A percentile compares a stretch with the other conserved stretches of the same genome.
phyloP scores from a whole-genome alignment of 2,113 vertebrate species.

The Cyphotilapia sp. region DNA sequence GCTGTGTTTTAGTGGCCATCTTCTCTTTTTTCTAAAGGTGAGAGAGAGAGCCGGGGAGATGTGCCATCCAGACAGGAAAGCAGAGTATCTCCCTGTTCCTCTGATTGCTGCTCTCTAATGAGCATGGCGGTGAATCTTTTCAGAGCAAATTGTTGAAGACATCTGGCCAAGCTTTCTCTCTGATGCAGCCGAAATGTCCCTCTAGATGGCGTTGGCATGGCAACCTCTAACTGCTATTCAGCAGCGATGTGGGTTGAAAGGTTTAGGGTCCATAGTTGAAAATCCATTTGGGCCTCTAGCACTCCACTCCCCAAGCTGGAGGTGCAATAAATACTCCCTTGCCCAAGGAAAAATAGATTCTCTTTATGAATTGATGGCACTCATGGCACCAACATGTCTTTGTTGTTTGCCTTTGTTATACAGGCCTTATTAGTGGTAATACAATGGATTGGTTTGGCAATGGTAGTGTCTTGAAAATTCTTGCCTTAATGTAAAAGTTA shows the following conservation, averaged over 20 bases:
- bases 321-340: constrained; percentile 74
- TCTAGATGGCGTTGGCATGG: constrained; percentile 95
- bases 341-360: constrained; percentile 57
- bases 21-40: constrained; percentile 15
- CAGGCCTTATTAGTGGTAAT: constrained; percentile 33
- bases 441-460: constrained; percentile 32
- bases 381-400: constrained; percentile 50
- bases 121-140: constrained; percentile 90
- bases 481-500: constrained; percentile 23
- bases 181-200: constrained; percentile 86
- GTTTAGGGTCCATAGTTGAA: constrained; percentile 92
- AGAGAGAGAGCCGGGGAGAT: background rate
- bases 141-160: constrained; percentile 98
- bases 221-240: constrained; percentile 97
- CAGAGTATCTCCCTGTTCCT: constrained; percentile 69
- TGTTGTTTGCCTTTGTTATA: constrained; percentile 46
- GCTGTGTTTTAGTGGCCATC: constrained; percentile 21
- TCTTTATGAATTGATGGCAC: constrained; percentile 74
- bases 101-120: constrained; percentile 93
- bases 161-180: constrained; percentile 95
- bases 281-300: constrained; percentile 95
- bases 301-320: constrained; percentile 62
- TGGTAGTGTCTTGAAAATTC: constrained; percentile 4
- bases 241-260: constrained; percentile 86
- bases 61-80: constrained; percentile 57